Conservation (phyloP, 2,888 invertebrate species). For the Cephus nigrinus region DNA sequence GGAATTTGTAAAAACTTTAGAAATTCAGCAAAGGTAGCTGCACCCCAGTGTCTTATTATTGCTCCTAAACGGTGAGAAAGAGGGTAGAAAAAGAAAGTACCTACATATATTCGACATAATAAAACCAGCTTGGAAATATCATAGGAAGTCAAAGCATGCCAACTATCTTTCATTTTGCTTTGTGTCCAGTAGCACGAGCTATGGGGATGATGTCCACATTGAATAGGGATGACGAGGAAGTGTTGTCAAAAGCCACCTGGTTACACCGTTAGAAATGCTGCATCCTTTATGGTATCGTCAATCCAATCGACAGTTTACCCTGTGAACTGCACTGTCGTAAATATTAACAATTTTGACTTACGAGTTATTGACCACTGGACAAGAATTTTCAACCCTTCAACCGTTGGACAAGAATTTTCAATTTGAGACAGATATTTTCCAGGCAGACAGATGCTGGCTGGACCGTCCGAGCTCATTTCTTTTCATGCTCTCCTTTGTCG, state of each 20-base stretch:
- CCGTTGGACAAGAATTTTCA: background rate
- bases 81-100: background rate
- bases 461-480: background rate
- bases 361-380: background rate
- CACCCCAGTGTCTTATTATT: background rate
- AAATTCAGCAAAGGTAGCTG: background rate
- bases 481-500: conserved; percentile 16
- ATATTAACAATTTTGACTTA: background rate
- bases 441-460: background rate
- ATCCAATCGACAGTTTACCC: background rate
- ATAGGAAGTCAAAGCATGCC: conserved; percentile 56
- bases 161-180: conserved; percentile 64
- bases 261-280: background rate
- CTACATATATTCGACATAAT: background rate
- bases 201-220: background rate
- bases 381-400: background rate
- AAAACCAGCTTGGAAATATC: conserved; percentile 22
- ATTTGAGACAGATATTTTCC: background rate
- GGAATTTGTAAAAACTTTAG: background rate
- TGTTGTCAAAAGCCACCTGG: conserved; percentile 12
- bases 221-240: conserved; percentile 5
- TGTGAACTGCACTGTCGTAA: background rate
- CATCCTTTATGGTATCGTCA: background rate
- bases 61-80: too few relatives aligned
- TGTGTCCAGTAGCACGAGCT: conserved; percentile 33